Evolutionary conservation across 30 jellyfish, hydroid and myxozoan genomes (phyloP), one percentile per base, ranked within the genome.

Genomic region (Cassiopea andromeda): DNA sequence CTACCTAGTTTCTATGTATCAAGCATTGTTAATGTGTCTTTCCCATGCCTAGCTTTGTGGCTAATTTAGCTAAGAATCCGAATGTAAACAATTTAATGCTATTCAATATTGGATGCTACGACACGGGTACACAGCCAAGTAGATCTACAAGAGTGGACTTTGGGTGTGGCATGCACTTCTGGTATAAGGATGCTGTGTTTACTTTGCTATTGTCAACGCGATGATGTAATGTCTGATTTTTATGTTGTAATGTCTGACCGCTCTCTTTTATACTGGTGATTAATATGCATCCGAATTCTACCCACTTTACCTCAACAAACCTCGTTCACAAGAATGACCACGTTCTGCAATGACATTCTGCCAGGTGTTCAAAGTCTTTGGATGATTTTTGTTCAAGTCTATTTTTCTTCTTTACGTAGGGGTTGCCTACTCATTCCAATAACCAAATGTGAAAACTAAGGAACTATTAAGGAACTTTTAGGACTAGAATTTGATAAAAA

Each of bases 201-300:
- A 70, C 79, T 70, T 70, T 70, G 79, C 15, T 61, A 8, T 66
- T 58, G 18, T 44, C 88, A 48, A 16, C 54, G 69, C 60, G 46
- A 27, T 80, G 88, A 80, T 59, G 88, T 80, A 80, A 80, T 60
- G 88, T 80, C 88, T 80, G 70, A 69, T 19, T 14, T 59, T 17
- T 5, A 58, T 80, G 79, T 75, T 44, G 88, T 59, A 80, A 60
- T 49, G 79, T 58, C 88, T 80, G 79, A 46, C 88, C 79, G 64
- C n/a, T n/a, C 67, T 16, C 66, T 46, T 59, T 18, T 49, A 8
- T 27, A 45, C n/a, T 18, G 60, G 2, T 70, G 79, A 70, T 19
- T 70, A 50, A 70, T 70, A 15, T 43, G 1, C 48, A 70, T 17
- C 79, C 79, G 14, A 70, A 4, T 10, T 38, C 79, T 70, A 17